Evolutionary conservation across 1,140 invertebrate genomes (phyloP).

Genomic region (Choristoneura fumiferana): DNA sequence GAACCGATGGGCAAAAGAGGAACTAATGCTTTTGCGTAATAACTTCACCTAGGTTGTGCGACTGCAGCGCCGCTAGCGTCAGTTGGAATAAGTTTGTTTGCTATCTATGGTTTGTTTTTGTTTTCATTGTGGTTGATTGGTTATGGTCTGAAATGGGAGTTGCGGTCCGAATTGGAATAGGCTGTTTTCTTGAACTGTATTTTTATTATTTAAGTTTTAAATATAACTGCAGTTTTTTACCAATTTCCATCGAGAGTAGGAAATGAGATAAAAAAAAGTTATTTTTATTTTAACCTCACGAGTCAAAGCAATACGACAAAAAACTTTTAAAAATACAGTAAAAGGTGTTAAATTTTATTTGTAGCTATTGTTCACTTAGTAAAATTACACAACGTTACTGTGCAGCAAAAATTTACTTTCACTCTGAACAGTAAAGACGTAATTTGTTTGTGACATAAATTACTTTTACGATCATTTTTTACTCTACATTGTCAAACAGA

Average conservation of each 20-base stretch:
- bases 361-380: neutral
- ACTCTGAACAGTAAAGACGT: constrained; percentile 15
- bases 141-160: neutral
- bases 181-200: neutral
- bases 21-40: too few relatives aligned
- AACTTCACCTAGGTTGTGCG: too few relatives aligned
- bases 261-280: neutral
- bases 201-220: neutral
- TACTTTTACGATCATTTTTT: constrained; percentile 6
- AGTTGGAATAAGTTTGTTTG: too few relatives aligned
- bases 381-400: neutral
- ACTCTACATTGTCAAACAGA: neutral
- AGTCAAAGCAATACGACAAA: neutral
- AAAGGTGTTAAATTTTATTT: constrained; percentile 1
- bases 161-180: constrained; percentile 2
- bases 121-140: neutral
- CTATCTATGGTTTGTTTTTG: neutral
- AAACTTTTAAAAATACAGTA: neutral
- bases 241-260: too few relatives aligned
- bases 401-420: neutral
- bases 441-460: constrained; percentile 12
- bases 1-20: too few relatives aligned
- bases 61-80: too few relatives aligned
- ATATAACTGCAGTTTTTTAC: too few relatives aligned
- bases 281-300: neutral